Evolutionary conservation across 2,797 vertebrate genomes (phyloP), one percentile per base, ranked within the genome.

Genomic region (Catharus ustulatus): DNA sequence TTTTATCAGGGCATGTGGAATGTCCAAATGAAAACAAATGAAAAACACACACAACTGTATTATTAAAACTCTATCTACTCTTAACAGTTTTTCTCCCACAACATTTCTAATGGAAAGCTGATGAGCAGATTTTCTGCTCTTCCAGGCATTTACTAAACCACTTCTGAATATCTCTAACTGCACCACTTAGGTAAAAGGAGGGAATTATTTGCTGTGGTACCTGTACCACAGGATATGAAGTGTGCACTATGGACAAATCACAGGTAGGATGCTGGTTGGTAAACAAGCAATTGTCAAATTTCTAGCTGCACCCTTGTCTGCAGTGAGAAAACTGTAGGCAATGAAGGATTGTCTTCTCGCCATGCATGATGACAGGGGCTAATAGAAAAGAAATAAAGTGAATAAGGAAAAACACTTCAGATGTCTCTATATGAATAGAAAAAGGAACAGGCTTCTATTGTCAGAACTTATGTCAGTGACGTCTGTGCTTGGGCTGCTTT

Each of bases 351-450:
- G 55, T 68, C 42, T 86, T 91, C 67, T 93, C 5, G 2, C 30
- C 57, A 16, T 64, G 51, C 29, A 23, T 61, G n/a, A 63, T 32
- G 71, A 36, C 38, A 86, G 21, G 24, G 16, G 13, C 57, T 92
- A 88, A 86, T 63, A 87, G 74, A 85, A 86, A 92, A 92, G n/a
- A 74, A 93, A 75, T 86, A 94, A 89, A 63, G 45, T 69, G 64
- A 86, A 84, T 83, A 86, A 73, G 74, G 43, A 93, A 73, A 84
- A 86, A 7, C 21, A 45, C 42, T 71, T 72, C 85, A 67, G 20
- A 32, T 57, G 32, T 78, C 22, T 75, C 34, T 49, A 2, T 73
- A 81, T 71, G 43, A 89, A 90, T 87, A 90, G 83, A 51, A 79
- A 82, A 94, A 87, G 72, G 32, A 92, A 58, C 48, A 84, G 67